phyloP scores from a whole-genome alignment of 2,113 vertebrate genomes.

The Rhizomys pruinosus region DNA sequence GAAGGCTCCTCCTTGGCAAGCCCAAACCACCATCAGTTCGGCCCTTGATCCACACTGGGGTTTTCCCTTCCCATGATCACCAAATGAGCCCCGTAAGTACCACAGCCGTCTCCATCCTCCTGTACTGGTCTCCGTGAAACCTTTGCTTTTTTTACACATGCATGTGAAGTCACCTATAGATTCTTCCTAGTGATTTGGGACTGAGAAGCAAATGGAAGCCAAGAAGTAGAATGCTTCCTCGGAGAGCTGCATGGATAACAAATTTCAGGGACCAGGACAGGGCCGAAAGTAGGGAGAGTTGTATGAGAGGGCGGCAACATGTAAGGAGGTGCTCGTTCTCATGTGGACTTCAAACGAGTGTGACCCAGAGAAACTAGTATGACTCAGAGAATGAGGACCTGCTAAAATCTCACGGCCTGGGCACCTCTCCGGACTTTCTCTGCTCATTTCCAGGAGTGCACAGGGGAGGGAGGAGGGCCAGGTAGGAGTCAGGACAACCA shows the following conservation, averaged over 20 bases:
- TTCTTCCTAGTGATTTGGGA: neutral
- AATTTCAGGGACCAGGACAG: too few relatives aligned
- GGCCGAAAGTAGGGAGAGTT: rapidly evolving
- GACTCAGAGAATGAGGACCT: neutral
- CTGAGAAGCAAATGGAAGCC: too few relatives aligned
- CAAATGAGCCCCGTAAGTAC: too few relatives aligned
- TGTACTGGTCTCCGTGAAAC: too few relatives aligned
- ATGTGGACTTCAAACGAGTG: neutral
- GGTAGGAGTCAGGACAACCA: neutral
- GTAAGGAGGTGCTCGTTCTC: neutral
- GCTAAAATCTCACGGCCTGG: neutral
- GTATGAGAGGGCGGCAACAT: rapidly evolving
- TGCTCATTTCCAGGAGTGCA: neutral
- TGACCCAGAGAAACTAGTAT: too few relatives aligned
- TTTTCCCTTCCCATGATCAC: too few relatives aligned
- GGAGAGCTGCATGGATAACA: neutral
- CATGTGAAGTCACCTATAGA: neutral
- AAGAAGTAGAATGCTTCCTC: neutral
- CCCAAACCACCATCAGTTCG: too few relatives aligned
- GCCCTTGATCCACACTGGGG: too few relatives aligned
- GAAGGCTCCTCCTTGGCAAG: too few relatives aligned
- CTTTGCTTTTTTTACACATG: neutral
- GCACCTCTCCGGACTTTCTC: neutral
- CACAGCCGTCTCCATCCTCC: too few relatives aligned
- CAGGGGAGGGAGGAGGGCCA: neutral